Conservation (phyloP, 2,113 vertebrate genomes). For the Tachysurus fulvidraco region DNA sequence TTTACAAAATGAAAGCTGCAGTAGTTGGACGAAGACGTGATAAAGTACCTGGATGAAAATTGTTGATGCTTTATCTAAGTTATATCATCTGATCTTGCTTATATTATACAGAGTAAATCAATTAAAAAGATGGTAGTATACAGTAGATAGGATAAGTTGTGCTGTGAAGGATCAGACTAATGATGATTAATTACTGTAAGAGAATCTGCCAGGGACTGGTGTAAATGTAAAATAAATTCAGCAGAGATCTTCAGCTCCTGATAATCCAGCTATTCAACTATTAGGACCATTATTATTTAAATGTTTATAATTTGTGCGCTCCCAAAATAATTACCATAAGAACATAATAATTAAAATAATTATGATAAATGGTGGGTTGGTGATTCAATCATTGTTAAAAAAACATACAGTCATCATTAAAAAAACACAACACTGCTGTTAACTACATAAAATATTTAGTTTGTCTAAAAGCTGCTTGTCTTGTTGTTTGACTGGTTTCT, state of each 20-base stretch:
- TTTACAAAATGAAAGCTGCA: not conserved
- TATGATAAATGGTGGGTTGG: not conserved
- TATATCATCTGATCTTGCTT: not conserved
- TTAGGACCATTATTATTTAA: not conserved
- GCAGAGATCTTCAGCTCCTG: too few species aligned
- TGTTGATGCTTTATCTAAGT: not conserved
- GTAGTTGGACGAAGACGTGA: not conserved
- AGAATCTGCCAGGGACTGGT: not conserved
- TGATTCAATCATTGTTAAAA: not conserved
- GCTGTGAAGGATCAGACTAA: not conserved
- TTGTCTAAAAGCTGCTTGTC: constrained; percentile 30
- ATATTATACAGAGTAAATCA: not conserved
- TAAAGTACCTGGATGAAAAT: not conserved
- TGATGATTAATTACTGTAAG: not conserved
- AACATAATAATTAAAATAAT: not conserved
- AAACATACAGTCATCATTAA: not conserved
- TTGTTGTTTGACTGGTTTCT: not conserved
- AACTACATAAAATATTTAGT: constrained; percentile 30
- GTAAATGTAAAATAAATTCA: not conserved
- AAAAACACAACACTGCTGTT: not conserved
- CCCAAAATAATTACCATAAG: not conserved
- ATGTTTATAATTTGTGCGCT: not conserved
- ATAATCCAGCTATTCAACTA: not conserved
- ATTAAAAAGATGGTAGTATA: not conserved
- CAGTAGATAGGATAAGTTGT: not conserved